phyloP scores from a whole-genome alignment of 2,797 vertebrate species.

The Meda fulgida region DNA sequence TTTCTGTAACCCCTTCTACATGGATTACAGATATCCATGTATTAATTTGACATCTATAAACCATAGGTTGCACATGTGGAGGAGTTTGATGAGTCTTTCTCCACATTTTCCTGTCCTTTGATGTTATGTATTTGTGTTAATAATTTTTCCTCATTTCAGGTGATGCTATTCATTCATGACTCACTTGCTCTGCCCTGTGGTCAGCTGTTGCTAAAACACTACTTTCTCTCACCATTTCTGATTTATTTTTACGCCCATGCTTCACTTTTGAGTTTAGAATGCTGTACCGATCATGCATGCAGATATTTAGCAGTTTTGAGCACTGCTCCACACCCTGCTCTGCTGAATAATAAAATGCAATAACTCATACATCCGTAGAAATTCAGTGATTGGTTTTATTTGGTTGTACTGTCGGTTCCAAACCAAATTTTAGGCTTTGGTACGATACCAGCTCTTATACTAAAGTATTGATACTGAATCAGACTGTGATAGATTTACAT shows the following conservation, averaged over 20 bases:
- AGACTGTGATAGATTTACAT: background rate
- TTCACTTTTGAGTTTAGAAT: constrained; percentile 55
- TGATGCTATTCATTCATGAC: constrained; percentile 51
- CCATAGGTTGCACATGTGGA: constrained; percentile 51
- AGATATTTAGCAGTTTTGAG: constrained; percentile 27
- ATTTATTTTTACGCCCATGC: constrained; percentile 47
- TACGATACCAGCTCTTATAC: constrained; percentile 7
- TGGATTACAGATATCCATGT: constrained; percentile 6
- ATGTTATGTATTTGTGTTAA: constrained; percentile 51
- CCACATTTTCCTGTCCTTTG: constrained; percentile 51
- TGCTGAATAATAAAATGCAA: constrained; percentile 40
- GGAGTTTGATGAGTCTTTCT: constrained; percentile 64
- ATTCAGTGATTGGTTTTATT: background rate
- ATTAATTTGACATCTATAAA: constrained; percentile 9
- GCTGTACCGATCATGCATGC: constrained; percentile 53
- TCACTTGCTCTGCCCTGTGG: constrained; percentile 51
- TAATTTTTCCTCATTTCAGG: constrained; percentile 55
- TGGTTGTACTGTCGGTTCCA: background rate
- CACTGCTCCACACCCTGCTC: constrained; percentile 36
- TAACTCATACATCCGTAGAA: constrained; percentile 25
- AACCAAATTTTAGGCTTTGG: background rate
- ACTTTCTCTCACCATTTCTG: constrained; percentile 17
- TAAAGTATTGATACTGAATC: background rate
- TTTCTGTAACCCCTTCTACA: constrained; percentile 29
- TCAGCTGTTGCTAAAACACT: constrained; percentile 59